Evolutionary conservation across 2,888 invertebrate species (phyloP).

Genomic region (Hoplodrina blanda): DNA sequence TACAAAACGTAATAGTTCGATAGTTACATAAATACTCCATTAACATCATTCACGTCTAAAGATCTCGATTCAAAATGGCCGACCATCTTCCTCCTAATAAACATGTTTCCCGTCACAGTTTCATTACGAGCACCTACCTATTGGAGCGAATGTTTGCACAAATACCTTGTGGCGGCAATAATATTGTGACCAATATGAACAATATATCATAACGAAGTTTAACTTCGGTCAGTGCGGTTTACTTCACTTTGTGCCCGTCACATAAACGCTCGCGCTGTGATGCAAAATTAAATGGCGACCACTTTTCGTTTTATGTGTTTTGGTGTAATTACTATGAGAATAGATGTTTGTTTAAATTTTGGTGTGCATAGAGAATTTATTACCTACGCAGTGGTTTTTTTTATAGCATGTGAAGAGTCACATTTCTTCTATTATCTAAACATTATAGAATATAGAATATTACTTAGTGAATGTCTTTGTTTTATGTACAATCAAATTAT

Average conservation of each 20-base stretch:
- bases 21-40: too few species aligned
- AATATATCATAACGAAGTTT: constrained; percentile 67
- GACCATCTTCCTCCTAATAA: constrained; percentile 13
- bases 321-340: constrained; percentile 11
- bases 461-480: too few species aligned
- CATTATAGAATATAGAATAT: neutral
- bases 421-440: neutral
- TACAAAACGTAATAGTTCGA: too few species aligned
- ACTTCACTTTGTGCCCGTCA: constrained; percentile 53
- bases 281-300: constrained; percentile 34
- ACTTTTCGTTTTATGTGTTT: constrained; percentile 22
- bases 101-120: constrained; percentile 16
- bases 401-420: neutral
- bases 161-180: constrained; percentile 45
- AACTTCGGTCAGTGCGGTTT: constrained; percentile 52
- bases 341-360: constrained; percentile 2
- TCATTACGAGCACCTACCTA: constrained; percentile 20
- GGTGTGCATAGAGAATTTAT: neutral
- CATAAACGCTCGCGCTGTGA: constrained; percentile 31
- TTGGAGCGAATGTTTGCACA: constrained; percentile 40
- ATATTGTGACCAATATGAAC: constrained; percentile 64
- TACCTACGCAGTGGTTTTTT: neutral
- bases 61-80: constrained; percentile 6
- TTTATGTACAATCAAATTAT: too few species aligned
- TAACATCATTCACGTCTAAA: too few species aligned